Conservation (phyloP, 2,113 vertebrate genomes). For the Conger conger region DNA sequence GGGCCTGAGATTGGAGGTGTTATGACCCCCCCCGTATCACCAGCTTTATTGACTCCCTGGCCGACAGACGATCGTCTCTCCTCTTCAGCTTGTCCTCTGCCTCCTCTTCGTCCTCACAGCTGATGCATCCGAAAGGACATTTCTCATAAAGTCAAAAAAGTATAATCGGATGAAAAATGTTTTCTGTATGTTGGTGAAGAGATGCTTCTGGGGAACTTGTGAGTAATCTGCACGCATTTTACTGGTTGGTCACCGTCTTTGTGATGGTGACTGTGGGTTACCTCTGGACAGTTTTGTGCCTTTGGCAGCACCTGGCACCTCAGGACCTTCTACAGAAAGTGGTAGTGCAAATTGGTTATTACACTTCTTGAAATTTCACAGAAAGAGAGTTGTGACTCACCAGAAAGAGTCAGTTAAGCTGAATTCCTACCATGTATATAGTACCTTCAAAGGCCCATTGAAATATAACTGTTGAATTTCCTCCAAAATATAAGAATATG, state of each 20-base stretch:
- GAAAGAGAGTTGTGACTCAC: too few species aligned
- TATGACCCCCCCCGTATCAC: neutral
- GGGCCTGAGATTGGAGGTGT: neutral
- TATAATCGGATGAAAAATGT: neutral
- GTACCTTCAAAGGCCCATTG: too few species aligned
- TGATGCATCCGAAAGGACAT: neutral
- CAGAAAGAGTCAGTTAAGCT: too few species aligned
- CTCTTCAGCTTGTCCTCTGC: neutral
- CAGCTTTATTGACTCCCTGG: neutral
- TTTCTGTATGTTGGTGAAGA: too few species aligned
- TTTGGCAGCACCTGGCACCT: neutral
- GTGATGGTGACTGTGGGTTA: neutral
- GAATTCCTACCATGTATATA: too few species aligned
- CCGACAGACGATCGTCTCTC: neutral
- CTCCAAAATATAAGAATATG: too few species aligned
- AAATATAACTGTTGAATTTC: too few species aligned
- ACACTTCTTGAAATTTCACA: neutral
- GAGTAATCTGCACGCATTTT: too few species aligned
- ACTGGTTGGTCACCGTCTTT: neutral
- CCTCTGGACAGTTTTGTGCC: neutral
- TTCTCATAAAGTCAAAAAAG: too few species aligned
- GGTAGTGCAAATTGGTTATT: neutral
- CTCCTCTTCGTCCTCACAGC: neutral
- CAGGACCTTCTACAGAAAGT: neutral
- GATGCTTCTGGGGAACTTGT: too few species aligned